Conservation (phyloP, 2,113 vertebrate genomes). For the Natator depressus region DNA sequence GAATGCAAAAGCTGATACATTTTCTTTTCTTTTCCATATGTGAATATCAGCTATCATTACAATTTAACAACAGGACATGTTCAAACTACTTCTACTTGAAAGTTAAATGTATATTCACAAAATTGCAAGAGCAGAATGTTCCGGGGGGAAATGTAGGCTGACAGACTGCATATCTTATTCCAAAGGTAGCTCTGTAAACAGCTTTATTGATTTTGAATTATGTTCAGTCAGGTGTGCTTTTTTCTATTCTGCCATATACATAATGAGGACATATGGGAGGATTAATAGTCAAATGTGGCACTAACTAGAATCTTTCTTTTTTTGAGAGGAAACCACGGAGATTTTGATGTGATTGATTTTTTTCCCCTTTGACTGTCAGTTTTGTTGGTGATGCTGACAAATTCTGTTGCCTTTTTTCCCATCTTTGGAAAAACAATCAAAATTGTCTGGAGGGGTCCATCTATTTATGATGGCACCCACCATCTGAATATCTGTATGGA, state of each 20-base stretch:
- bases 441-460: not conserved
- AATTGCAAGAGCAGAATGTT: not conserved
- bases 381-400: not conserved
- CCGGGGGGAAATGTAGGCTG: not conserved
- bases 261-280: not conserved
- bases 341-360: not conserved
- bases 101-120: not conserved
- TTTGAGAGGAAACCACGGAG: not conserved
- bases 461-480: not conserved
- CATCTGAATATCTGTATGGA: not conserved
- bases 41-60: not conserved
- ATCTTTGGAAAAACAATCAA: not conserved
- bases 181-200: not conserved
- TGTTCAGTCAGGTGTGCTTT: not conserved
- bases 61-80: not conserved
- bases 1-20: not conserved
- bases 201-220: not conserved
- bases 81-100: not conserved
- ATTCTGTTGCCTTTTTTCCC: not conserved
- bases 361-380: not conserved
- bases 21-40: not conserved
- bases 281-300: not conserved
- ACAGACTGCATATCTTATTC: not conserved
- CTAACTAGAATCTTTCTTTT: not conserved
- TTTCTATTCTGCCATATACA: not conserved